Evolutionary conservation across 2,888 invertebrate species (phyloP).

Genomic region (Cordilura impudica): DNA sequence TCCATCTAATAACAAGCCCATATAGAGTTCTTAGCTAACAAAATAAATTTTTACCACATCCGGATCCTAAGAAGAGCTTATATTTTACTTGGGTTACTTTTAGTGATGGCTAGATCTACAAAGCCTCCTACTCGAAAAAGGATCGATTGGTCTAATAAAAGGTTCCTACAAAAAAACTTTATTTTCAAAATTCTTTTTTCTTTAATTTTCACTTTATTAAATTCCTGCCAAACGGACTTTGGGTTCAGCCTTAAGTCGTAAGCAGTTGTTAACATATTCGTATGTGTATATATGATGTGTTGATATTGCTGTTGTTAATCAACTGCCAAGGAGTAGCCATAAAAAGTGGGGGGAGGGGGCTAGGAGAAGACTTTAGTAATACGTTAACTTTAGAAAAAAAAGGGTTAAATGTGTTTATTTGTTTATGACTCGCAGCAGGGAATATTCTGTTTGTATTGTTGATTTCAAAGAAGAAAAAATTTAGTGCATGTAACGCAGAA

Average conservation of each 20-base stretch:
- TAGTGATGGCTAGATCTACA: too few relatives aligned
- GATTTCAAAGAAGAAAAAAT: slow-evolving; percentile 1
- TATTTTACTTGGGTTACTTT: too few relatives aligned
- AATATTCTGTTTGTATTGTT: neutral
- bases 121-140: too few relatives aligned
- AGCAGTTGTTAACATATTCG: neutral
- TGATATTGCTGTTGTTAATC: slow-evolving; percentile 24
- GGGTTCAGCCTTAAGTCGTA: neutral
- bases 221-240: too few relatives aligned
- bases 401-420: slow-evolving; percentile 67
- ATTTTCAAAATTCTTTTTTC: too few relatives aligned
- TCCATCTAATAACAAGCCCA: too few relatives aligned
- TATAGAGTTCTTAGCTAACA: too few relatives aligned
- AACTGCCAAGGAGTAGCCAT: neutral
- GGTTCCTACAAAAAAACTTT: too few relatives aligned
- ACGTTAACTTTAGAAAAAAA: slow-evolving; percentile 30
- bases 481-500: neutral
- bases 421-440: slow-evolving; percentile 64
- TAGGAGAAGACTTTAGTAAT: neutral
- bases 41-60: too few relatives aligned
- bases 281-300: slow-evolving; percentile 15
- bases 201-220: too few relatives aligned
- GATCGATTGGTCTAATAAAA: too few relatives aligned
- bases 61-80: too few relatives aligned
- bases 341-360: neutral